A percentile compares a stretch with the other conserved stretches of the same genome.
These are phyloP conservation scores for Parascotia fuliginaria DNA, from an alignment of 2,888 invertebrate species.

Conservation along the genomic window DNA sequence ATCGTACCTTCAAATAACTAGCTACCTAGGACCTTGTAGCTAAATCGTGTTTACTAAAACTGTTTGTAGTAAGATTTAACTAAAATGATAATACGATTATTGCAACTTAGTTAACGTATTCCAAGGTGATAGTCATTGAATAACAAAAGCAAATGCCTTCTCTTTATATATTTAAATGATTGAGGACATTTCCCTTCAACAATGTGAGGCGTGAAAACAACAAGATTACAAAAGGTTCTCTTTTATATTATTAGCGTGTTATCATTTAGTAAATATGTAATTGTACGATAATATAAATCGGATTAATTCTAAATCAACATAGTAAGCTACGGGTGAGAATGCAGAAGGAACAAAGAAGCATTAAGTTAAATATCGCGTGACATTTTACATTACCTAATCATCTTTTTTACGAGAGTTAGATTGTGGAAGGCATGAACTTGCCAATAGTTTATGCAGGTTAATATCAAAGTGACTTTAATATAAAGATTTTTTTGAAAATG, in stretches of 20 bases:
- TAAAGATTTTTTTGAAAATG: no score
- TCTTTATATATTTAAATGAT: background rate
- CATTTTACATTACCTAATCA: no score
- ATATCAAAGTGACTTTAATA: no score
- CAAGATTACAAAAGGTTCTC: constrained; percentile 18
- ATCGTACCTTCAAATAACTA: no score
- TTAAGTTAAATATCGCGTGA: no score
- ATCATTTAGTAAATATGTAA: background rate
- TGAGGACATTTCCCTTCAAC: constrained; percentile 2
- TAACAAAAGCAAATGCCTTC: constrained; percentile 9
- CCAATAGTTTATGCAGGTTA: no score
- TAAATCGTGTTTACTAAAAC: constrained; percentile 20
- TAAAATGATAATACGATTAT: constrained; percentile 10
- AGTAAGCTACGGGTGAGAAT: background rate
- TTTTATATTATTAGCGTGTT: constrained; percentile 3
- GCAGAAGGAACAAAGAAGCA: no score
- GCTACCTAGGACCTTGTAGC: constrained; percentile 13
- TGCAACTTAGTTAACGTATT: constrained; percentile 25
- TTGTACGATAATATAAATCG: background rate
- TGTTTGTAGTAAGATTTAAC: constrained; percentile 13
- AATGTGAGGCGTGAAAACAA: constrained; percentile 4
- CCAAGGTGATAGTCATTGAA: constrained; percentile 11
- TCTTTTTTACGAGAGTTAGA: no score
- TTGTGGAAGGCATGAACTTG: no score
- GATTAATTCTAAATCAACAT: background rate